Evolutionary conservation across 2,113 vertebrate genomes (phyloP).

Genomic region (Heteronetta atricapilla): DNA sequence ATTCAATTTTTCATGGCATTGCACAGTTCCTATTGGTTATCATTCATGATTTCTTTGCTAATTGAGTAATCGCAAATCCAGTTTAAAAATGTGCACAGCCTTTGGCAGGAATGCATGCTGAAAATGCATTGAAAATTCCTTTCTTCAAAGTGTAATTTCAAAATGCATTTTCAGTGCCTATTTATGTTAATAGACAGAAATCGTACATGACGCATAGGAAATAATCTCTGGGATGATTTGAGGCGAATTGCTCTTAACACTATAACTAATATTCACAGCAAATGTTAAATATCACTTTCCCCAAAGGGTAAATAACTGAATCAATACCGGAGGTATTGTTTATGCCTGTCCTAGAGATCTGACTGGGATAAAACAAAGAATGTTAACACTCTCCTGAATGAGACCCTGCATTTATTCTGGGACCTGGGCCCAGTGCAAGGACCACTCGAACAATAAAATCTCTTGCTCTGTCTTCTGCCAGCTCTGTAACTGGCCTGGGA

Average conservation of each 20-base stretch:
- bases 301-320: neutral
- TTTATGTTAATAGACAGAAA: neutral
- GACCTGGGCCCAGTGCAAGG: neutral
- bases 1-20: conserved; percentile 17
- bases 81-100: neutral
- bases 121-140: neutral
- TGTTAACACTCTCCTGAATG: neutral
- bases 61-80: neutral
- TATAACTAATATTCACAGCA: neutral
- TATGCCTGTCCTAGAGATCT: neutral
- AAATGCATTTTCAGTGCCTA: neutral
- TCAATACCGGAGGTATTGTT: neutral
- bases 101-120: neutral
- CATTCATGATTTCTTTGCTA: neutral
- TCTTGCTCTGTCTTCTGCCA: neutral
- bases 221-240: neutral
- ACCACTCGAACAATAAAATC: neutral
- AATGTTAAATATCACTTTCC: neutral
- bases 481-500: neutral
- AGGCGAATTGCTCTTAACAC: neutral
- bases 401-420: neutral
- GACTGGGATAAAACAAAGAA: neutral
- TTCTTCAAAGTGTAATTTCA: neutral
- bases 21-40: neutral
- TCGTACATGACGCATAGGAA: neutral